Evolutionary conservation across 92 coral and sea anemone genomes (phyloP).

Genomic region (Palythoa grandis): DNA sequence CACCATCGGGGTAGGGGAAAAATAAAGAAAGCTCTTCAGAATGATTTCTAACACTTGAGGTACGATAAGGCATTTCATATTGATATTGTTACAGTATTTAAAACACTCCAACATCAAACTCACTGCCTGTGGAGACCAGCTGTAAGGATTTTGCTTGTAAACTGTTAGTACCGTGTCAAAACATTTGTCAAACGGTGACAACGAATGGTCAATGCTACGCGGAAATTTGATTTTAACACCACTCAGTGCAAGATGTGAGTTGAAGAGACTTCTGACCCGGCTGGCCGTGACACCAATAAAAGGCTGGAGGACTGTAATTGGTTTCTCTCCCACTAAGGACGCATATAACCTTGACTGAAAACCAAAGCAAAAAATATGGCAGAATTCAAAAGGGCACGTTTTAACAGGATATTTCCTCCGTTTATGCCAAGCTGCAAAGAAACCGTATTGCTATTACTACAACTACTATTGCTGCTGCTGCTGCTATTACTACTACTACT

Average conservation of each 20-base stretch:
- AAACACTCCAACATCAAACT: background rate
- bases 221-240: conserved; percentile 61
- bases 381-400: background rate
- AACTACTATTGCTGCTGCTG: no score
- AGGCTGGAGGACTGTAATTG: conserved; percentile 46
- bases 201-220: conserved; percentile 40
- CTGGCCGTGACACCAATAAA: conserved; percentile 51
- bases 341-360: conserved; percentile 59
- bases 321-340: conserved; percentile 65
- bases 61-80: no score
- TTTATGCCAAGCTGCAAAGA: no score
- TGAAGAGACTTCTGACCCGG: conserved; percentile 37
- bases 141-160: conserved; percentile 71
- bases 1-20: no score
- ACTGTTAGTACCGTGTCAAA: conserved; percentile 65
- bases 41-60: no score
- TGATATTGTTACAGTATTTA: no score
- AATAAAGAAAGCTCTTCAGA: no score
- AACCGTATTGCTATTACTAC: background rate
- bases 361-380: background rate
- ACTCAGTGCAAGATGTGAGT: conserved; percentile 41
- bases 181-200: conserved; percentile 48
- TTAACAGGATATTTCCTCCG: no score
- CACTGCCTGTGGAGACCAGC: conserved; percentile 21
- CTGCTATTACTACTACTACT: no score